These are phyloP conservation scores for Nomada lathburiana DNA, from an alignment of 2,888 invertebrate genomes.

Conservation along the genomic window DNA sequence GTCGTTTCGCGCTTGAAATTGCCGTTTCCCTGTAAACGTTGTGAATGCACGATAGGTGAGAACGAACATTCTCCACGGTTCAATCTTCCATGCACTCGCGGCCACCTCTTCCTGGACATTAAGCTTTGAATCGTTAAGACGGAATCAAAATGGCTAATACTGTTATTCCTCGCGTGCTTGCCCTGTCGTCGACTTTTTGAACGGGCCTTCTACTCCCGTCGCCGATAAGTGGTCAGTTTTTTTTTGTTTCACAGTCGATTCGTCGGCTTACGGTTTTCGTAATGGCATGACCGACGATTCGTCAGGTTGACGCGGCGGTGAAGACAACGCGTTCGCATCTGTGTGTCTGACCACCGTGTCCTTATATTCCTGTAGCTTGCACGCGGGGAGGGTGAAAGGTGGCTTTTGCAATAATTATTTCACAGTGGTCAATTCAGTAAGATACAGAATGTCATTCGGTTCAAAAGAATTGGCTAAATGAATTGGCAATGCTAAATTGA, in stretches of 20 bases:
- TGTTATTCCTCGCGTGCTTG: slow-evolving; percentile 20
- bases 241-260: slow-evolving; percentile 1
- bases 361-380: background rate
- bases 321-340: background rate
- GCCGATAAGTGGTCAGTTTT: slow-evolving; percentile 7
- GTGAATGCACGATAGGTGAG: background rate
- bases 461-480: no score
- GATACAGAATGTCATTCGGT: no score
- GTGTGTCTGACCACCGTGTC: background rate
- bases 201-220: background rate
- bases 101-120: slow-evolving; percentile 33
- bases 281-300: slow-evolving; percentile 13
- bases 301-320: background rate
- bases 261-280: slow-evolving; percentile 19
- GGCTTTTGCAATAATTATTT: no score
- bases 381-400: no score
- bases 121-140: slow-evolving; percentile 32
- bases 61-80: slow-evolving; percentile 30
- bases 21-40: slow-evolving; percentile 27
- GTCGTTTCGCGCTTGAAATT: slow-evolving; percentile 19
- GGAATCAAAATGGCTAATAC: slow-evolving; percentile 39
- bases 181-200: background rate
- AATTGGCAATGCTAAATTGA: no score
- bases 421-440: no score
- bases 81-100: slow-evolving; percentile 20